Conservation (phyloP, 2,888 invertebrate genomes). For the Cryptocephalus moraei region DNA sequence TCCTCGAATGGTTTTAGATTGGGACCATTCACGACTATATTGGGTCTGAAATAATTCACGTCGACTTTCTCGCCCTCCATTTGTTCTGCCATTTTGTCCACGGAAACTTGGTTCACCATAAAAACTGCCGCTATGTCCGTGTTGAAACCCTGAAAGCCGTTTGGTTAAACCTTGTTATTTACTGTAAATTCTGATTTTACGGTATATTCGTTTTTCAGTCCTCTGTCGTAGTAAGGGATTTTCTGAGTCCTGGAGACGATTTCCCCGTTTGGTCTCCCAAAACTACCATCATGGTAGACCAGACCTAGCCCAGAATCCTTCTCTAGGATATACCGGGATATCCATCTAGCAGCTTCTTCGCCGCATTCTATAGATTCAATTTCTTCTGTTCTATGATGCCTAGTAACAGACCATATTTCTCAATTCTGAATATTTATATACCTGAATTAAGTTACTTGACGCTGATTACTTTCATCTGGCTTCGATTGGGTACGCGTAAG, state of each 20-base stretch:
- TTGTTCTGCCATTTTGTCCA: conserved; percentile 41
- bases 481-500: conserved; percentile 33
- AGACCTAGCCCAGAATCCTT: conserved; percentile 28
- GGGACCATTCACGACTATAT: conserved; percentile 41
- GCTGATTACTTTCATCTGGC: conserved; percentile 14
- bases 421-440: not conserved
- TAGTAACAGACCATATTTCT: conserved; percentile 4
- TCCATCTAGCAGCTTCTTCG: conserved; percentile 49
- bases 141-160: conserved; percentile 36
- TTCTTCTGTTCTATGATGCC: conserved; percentile 26
- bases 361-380: conserved; percentile 52
- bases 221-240: too few relatives aligned
- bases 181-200: too few relatives aligned
- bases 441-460: conserved; percentile 17
- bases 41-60: conserved; percentile 44
- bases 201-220: too few relatives aligned
- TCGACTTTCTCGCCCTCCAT: conserved; percentile 32
- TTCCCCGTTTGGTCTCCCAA: too few relatives aligned
- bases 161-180: too few relatives aligned
- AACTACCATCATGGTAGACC: conserved; percentile 23
- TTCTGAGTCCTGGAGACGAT: too few relatives aligned
- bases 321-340: conserved; percentile 39
- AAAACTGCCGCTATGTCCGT: conserved; percentile 44
- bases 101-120: conserved; percentile 41
- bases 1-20: conserved; percentile 37